Evolutionary conservation across 2,797 vertebrate species (phyloP).

Genomic region (Liparis tanakae): DNA sequence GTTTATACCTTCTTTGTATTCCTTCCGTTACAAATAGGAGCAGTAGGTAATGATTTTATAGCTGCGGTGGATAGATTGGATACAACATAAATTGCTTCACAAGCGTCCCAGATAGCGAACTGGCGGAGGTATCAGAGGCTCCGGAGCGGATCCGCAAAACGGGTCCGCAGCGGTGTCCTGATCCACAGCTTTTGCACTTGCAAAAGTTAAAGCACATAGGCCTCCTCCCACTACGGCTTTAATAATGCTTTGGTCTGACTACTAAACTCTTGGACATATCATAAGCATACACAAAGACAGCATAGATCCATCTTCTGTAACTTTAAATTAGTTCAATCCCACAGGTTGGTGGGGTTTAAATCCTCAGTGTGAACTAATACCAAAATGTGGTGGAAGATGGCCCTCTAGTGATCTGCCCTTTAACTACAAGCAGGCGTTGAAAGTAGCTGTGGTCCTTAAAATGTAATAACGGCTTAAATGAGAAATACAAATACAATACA

Average conservation of each 20-base stretch:
- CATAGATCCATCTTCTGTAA: not conserved
- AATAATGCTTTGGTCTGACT: not conserved
- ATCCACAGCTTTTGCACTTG: not conserved
- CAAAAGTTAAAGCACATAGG: not conserved
- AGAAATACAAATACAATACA: not conserved
- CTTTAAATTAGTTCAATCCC: not conserved
- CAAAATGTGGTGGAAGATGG: slow-evolving; percentile 57
- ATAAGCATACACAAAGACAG: not conserved
- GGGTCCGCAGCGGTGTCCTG: no score
- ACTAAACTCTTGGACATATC: not conserved
- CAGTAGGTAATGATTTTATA: not conserved
- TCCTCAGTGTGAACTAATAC: slow-evolving; percentile 17
- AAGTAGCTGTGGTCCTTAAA: not conserved
- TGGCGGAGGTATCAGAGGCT: no score
- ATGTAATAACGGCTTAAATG: not conserved
- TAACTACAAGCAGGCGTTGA: slow-evolving; percentile 34
- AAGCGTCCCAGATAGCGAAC: not conserved
- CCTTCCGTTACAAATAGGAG: not conserved
- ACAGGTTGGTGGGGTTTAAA: slow-evolving; percentile 2
- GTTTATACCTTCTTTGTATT: not conserved
- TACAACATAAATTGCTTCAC: not conserved
- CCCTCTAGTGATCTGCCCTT: slow-evolving; percentile 65
- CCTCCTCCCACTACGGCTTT: not conserved
- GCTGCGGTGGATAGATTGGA: not conserved
- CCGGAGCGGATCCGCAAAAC: no score